phyloP scores from a whole-genome alignment of 2,113 vertebrate species.

The Antigone vipio region DNA sequence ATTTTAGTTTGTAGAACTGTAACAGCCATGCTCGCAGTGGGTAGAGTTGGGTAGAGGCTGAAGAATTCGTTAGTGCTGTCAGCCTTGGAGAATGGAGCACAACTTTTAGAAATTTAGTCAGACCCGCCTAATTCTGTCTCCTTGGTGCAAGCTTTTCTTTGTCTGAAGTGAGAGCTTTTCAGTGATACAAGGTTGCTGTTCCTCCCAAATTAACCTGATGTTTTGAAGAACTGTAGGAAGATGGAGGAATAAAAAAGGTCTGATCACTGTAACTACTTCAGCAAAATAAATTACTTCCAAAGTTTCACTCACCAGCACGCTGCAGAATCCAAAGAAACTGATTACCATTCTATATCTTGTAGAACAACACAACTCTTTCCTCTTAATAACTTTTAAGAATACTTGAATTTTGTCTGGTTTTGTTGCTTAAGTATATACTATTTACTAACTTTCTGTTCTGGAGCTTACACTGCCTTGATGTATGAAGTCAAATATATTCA shows the following conservation, averaged over 20 bases:
- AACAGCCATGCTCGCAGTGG: fast-evolving
- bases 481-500: neutral
- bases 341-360: neutral
- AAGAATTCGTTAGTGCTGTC: neutral
- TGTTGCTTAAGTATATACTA: neutral
- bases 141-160: neutral
- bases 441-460: neutral
- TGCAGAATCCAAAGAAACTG: neutral
- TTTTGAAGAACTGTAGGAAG: neutral
- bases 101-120: neutral
- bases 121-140: neutral
- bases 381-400: neutral
- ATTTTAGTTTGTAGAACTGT: neutral
- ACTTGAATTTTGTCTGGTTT: neutral
- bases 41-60: neutral
- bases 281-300: neutral
- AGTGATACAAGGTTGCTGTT: neutral
- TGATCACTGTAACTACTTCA: neutral
- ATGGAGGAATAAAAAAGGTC: neutral
- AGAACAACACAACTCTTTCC: neutral
- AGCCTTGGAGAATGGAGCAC: neutral
- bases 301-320: neutral
- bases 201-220: neutral
- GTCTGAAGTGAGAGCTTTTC: neutral
- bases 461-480: neutral